Evolutionary conservation across 2,888 invertebrate species (phyloP).

Genomic region (Pandemis heparana): DNA sequence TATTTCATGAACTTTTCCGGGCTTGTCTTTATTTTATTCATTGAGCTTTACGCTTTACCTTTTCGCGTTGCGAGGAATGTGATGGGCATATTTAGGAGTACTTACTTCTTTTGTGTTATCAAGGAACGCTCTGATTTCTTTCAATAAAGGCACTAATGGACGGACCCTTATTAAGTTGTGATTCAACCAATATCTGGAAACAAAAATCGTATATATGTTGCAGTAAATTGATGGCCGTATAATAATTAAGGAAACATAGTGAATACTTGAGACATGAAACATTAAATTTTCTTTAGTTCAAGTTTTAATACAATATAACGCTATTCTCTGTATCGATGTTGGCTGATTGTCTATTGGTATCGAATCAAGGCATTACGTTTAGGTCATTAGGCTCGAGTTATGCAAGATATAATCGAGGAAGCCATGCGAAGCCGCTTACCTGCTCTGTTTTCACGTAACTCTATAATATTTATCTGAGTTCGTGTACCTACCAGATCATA

Average conservation of each 20-base stretch:
- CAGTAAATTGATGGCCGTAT: not conserved
- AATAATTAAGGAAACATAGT: too few relatives aligned
- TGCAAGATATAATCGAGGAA: slow-evolving; percentile 51
- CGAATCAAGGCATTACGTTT: slow-evolving; percentile 19
- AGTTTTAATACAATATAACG: not conserved
- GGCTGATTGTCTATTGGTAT: slow-evolving; percentile 24
- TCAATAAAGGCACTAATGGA: slow-evolving; percentile 88
- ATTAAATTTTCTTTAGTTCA: not conserved
- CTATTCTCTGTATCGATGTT: slow-evolving; percentile 4
- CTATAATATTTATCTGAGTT: slow-evolving; percentile 33
- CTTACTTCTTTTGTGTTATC: slow-evolving; percentile 88
- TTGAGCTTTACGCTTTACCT: not conserved
- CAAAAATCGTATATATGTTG: not conserved
- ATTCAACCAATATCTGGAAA: slow-evolving; percentile 89
- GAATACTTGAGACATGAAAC: too few relatives aligned
- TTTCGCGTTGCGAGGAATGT: not conserved
- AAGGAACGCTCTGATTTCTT: slow-evolving; percentile 89
- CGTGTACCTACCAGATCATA: slow-evolving; percentile 31
- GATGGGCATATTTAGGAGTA: not conserved
- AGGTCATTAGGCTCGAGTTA: slow-evolving; percentile 30
- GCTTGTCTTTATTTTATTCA: slow-evolving; percentile 1
- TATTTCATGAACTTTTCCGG: not conserved
- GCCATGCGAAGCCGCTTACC: slow-evolving; percentile 51
- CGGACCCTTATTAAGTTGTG: slow-evolving; percentile 90
- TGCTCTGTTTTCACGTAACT: slow-evolving; percentile 43